Percentiles rank a stretch among this genome's conserved stretches.
Evolutionary conservation across 2,797 vertebrate genomes (phyloP).

Genomic region (Micromesistius poutassou): DNA sequence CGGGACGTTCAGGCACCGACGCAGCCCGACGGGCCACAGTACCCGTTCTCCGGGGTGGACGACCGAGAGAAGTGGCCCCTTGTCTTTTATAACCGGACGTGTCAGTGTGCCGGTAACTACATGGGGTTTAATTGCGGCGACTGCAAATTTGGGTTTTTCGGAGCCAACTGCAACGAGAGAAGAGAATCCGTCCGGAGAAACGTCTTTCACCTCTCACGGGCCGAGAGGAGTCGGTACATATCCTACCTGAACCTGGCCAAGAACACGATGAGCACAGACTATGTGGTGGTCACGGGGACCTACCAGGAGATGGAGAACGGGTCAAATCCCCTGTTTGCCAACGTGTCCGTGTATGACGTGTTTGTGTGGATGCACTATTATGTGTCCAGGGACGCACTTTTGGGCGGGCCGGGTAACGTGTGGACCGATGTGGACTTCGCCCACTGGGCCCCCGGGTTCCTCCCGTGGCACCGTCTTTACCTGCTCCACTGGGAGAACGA

Average conservation of each 20-base stretch:
- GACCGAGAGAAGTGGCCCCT: conserved; percentile 91
- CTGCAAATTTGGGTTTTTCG: conserved; percentile 84
- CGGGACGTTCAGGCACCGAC: conserved; percentile 63
- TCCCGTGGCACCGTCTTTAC: conserved; percentile 90
- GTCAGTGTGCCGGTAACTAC: conserved; percentile 82
- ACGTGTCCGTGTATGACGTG: conserved; percentile 83
- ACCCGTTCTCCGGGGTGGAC: conserved; percentile 85
- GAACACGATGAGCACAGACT: conserved; percentile 77
- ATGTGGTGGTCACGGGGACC: conserved; percentile 82
- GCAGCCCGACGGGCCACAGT: conserved; percentile 81
- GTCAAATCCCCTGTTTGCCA: conserved; percentile 78
- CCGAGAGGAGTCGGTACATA: conserved; percentile 79
- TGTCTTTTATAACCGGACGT: conserved; percentile 89
- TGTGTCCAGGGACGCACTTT: conserved; percentile 80
- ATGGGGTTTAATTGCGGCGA: conserved; percentile 86
- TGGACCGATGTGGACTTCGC: conserved; percentile 89
- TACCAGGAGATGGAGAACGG: conserved; percentile 86
- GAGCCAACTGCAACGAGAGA: conserved; percentile 76
- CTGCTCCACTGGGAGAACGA: conserved; percentile 87
- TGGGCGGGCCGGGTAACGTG: conserved; percentile 76
- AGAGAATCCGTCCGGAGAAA: conserved; percentile 77
- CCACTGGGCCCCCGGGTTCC: conserved; percentile 88
- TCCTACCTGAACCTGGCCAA: conserved; percentile 92
- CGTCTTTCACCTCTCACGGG: conserved; percentile 78
- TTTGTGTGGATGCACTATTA: conserved; percentile 98